Base-by-base conservation (phyloP, 1,140 invertebrate genomes). In the Mylabris phalerata region DNA sequence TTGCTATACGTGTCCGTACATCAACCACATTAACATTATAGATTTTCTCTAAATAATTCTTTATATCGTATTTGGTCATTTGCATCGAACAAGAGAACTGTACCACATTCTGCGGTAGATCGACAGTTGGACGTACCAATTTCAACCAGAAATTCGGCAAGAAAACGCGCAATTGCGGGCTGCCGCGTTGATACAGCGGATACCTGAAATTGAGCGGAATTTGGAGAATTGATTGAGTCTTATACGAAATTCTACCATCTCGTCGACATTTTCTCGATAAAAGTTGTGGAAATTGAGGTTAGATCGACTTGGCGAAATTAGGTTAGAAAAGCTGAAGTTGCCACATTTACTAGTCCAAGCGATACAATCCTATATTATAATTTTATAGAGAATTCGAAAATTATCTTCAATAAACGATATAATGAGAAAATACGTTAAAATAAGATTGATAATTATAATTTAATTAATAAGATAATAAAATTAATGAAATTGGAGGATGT, bases 121-220 rank as follows among this genome's bases (percentile, higher is more conserved):
- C 77, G 40, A 80, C 67, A 4, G 72, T 64, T 3, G 88, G 84
- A 48, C 82, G 79, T 2, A 95, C 80, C 3, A 97, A 65, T 76
- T 95, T 97, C 86, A 98, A 88, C 88, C 89, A 96, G 75, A 96
- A 95, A 75, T 95, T 92, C 9, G 94, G 93, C 24, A 98, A 73
- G 76, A 93, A 96, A 32, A 96, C 78, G 59, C 93, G 77, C 38
- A 93, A 73, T 70, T 97, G 93, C 24, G 93, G 93, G 75, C 93
- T 91, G 7, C 93, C 93, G 75, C 81, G 84, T 75, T 89, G 87
- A 74, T 93, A 95, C 19, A 69, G 57, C n/a, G 65, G 67, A 59
- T 69, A 69, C 65, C 67, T 69, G 4, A 60, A 48, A 25, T 38
- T 43, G 43, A 48, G 19, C 19, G 24, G 45, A 41, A 25, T n/a